These are phyloP conservation scores for Lytechinus variegatus DNA, from an alignment of 35 echinoderm and acorn worm species.

Conservation along the genomic window DNA sequence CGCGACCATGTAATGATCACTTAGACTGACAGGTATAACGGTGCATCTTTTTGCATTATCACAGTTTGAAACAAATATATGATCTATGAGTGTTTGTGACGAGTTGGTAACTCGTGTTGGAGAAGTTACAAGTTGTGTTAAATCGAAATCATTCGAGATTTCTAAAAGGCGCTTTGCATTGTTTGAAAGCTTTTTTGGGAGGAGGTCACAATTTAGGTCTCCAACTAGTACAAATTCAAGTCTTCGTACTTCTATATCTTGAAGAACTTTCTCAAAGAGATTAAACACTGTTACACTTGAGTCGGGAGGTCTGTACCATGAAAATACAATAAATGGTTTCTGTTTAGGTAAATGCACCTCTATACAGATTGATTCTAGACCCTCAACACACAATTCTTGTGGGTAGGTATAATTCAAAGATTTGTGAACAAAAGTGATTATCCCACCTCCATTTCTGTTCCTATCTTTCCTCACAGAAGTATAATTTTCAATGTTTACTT, in stretches of 20 bases:
- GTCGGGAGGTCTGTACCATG: constrained; percentile 6
- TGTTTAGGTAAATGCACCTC: neutral
- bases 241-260: neutral
- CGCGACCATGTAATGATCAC: too few relatives aligned
- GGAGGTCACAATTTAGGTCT: neutral
- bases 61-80: too few relatives aligned
- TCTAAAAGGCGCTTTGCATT: neutral
- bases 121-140: too few relatives aligned
- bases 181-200: neutral
- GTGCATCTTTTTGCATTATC: too few relatives aligned
- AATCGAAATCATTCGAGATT: neutral
- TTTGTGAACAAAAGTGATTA: neutral
- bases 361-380: constrained; percentile 8
- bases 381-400: neutral
- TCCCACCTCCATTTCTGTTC: too few relatives aligned
- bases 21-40: too few relatives aligned
- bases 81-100: too few relatives aligned
- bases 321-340: constrained; percentile 23
- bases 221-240: neutral
- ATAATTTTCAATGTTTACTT: neutral
- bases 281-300: neutral
- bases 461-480: neutral
- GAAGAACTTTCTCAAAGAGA: neutral
- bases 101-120: too few relatives aligned
- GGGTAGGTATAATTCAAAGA: neutral